Conservation (phyloP, 2,888 invertebrate species). For the Anagyrus pseudococci region DNA sequence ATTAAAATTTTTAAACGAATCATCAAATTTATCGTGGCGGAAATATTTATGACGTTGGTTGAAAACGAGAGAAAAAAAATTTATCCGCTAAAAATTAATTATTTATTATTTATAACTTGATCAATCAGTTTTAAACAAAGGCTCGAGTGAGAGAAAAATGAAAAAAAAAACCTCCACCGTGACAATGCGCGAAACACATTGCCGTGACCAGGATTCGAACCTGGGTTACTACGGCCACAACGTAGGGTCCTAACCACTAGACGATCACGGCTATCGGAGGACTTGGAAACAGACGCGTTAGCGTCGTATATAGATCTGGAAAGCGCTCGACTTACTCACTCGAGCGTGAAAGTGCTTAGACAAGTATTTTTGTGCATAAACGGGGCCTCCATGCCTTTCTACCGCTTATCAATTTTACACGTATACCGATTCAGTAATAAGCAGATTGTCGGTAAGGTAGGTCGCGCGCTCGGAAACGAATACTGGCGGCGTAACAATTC, state of each 20-base stretch:
- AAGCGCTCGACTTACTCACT: constrained; percentile 27
- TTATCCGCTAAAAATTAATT: too few relatives aligned
- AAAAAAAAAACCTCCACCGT: constrained; percentile 26
- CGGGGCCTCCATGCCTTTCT: not conserved
- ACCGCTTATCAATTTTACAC: constrained; percentile 1
- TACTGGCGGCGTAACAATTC: too few relatives aligned
- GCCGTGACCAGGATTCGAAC: constrained; percentile 63
- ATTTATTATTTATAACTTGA: too few relatives aligned
- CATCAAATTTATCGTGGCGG: too few relatives aligned
- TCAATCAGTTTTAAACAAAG: too few relatives aligned
- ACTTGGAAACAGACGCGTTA: constrained; percentile 2
- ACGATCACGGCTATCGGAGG: constrained; percentile 58
- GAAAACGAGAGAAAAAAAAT: too few relatives aligned
- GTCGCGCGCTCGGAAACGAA: too few relatives aligned
- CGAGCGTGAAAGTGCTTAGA: constrained; percentile 24
- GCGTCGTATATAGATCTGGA: constrained; percentile 6
- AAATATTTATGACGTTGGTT: too few relatives aligned
- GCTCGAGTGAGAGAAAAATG: too few relatives aligned
- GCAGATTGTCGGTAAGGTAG: too few relatives aligned
- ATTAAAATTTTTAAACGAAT: too few relatives aligned
- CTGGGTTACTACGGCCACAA: constrained; percentile 63
- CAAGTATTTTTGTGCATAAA: not conserved
- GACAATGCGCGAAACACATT: constrained; percentile 44
- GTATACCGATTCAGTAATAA: not conserved
- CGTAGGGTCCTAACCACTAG: constrained; percentile 62